These are phyloP conservation scores for Tetramorium simillimum DNA, from an alignment of 1,140 invertebrate genomes.

Conservation along the genomic window DNA sequence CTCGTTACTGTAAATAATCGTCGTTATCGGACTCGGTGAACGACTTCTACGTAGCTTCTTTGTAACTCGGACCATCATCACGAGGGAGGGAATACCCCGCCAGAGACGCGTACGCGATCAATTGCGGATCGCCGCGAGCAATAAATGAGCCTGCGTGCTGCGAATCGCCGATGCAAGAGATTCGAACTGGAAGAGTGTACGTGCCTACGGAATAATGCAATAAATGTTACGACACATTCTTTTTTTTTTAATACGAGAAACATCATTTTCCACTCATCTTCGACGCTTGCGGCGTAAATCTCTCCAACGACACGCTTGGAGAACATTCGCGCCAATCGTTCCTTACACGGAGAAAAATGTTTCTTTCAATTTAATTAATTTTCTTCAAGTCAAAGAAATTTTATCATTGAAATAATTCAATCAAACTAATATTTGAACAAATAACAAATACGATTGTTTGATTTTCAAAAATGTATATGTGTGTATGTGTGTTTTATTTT, in stretches of 20 bases:
- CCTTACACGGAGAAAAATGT: no score
- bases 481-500: no score
- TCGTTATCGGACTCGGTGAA: not conserved
- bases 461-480: no score
- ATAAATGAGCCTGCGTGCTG: not conserved
- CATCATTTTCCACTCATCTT: not conserved
- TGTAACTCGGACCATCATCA: not conserved
- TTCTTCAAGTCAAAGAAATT: no score
- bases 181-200: not conserved
- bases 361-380: no score
- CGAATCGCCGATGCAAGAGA: not conserved
- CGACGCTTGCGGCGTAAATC: not conserved
- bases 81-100: no score
- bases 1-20: slow-evolving; percentile 63
- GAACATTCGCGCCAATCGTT: no score
- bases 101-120: slow-evolving; percentile 10
- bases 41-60: not conserved
- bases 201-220: slow-evolving; percentile 10
- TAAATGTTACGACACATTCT: slow-evolving; percentile 26
- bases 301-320: no score
- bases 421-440: no score
- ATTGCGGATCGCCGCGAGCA: not conserved
- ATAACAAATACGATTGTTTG: no score
- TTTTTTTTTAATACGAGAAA: slow-evolving; percentile 3
- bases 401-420: no score